Conservation (phyloP, 2,888 invertebrate genomes). For the Dryobota labecula region DNA sequence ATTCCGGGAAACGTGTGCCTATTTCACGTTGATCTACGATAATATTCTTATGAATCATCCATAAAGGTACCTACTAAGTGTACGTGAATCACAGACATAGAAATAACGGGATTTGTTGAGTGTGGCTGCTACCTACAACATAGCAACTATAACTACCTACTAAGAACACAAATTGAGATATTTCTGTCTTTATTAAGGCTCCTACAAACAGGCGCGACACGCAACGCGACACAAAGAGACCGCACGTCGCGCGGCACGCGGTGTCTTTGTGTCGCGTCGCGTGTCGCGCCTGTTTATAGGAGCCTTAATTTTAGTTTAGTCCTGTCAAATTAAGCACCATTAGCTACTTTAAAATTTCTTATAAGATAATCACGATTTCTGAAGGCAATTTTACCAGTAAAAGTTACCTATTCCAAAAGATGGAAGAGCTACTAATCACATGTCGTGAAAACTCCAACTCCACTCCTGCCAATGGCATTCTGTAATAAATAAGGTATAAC, state of each 20-base stretch:
- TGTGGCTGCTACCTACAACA: background rate
- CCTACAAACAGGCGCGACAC: no score
- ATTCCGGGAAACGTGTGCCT: conserved; percentile 41
- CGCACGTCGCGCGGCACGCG: no score
- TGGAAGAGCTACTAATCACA: background rate
- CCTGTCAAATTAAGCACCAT: no score
- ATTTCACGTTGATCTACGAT: conserved; percentile 31
- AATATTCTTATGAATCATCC: conserved; percentile 35
- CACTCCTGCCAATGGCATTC: background rate
- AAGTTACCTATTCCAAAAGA: background rate
- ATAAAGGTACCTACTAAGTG: background rate
- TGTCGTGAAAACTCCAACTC: no score
- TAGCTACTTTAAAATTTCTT: background rate
- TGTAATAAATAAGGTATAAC: background rate
- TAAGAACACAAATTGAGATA: no score
- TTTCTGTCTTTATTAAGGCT: no score
- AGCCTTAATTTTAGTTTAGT: no score
- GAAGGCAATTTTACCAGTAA: no score
- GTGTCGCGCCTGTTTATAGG: no score
- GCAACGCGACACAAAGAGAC: no score
- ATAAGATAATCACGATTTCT: background rate
- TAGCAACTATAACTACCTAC: background rate
- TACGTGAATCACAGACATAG: conserved; percentile 17
- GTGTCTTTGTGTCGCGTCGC: no score
- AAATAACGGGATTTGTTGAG: conserved; percentile 7